Conservation (phyloP, 2,113 vertebrate genomes). For the Varanus komodoensis region DNA sequence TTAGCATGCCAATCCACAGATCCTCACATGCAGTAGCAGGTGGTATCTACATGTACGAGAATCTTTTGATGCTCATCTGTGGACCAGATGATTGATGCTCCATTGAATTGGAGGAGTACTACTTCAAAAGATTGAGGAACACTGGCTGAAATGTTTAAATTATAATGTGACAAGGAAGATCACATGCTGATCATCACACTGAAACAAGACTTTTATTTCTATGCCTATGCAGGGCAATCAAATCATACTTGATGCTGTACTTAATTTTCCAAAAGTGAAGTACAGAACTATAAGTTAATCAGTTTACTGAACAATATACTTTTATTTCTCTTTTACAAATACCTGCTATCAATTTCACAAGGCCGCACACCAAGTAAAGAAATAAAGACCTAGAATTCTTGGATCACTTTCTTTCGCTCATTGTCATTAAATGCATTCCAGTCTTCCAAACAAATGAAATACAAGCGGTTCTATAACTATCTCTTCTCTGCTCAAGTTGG, state of each 20-base stretch:
- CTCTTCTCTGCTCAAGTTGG: background rate
- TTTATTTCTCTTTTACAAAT: background rate
- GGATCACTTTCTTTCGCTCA: background rate
- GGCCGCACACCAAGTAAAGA: constrained; percentile 13
- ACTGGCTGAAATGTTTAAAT: background rate
- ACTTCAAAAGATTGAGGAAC: background rate
- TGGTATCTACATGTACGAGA: background rate
- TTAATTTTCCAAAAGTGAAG: background rate
- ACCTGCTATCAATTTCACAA: background rate
- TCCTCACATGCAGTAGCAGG: background rate
- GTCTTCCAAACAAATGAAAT: constrained; percentile 28
- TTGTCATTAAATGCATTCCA: constrained; percentile 19
- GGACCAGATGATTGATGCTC: background rate
- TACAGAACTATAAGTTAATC: background rate
- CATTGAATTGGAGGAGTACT: background rate
- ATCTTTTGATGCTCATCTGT: background rate
- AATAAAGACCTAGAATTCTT: constrained; percentile 3
- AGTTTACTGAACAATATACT: background rate
- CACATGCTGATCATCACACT: background rate
- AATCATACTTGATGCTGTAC: background rate
- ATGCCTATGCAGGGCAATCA: background rate
- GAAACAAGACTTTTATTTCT: background rate
- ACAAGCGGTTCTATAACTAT: background rate
- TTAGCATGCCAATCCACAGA: background rate
- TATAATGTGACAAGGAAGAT: background rate